Percentiles rank a stretch among this genome's conserved stretches.
These are phyloP conservation scores for Machimus rusticus DNA, from an alignment of 2,888 invertebrate species.

Conservation along the genomic window DNA sequence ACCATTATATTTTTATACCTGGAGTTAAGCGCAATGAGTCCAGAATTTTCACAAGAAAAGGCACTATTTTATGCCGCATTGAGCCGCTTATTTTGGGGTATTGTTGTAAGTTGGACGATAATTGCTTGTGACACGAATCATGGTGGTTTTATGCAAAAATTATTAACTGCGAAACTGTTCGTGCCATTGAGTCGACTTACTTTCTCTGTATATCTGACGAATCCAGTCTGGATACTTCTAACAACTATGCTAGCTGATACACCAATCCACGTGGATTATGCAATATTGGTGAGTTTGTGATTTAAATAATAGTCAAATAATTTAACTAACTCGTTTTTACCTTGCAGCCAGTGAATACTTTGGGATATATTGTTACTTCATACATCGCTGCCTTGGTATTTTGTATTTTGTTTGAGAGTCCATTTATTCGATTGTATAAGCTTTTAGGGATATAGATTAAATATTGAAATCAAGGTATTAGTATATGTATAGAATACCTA, in stretches of 20 bases:
- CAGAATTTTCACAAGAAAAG: conserved; percentile 65
- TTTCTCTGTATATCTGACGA: conserved; percentile 76
- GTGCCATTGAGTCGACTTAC: conserved; percentile 74
- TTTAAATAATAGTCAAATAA: not conserved
- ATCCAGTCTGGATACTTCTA: conserved; percentile 64
- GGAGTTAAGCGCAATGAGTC: conserved; percentile 70
- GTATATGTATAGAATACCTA: no score
- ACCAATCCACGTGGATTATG: conserved; percentile 48
- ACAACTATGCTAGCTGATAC: conserved; percentile 52
- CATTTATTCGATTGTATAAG: conserved; percentile 45
- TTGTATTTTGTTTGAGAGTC: conserved; percentile 48
- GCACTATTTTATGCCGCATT: conserved; percentile 72
- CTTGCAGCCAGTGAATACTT: conserved; percentile 33
- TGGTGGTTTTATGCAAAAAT: conserved; percentile 64
- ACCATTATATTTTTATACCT: conserved; percentile 69
- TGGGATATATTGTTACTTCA: conserved; percentile 41
- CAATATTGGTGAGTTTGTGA: conserved; percentile 2
- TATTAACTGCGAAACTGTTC: conserved; percentile 61
- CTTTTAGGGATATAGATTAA: not conserved
- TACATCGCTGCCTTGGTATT: conserved; percentile 43
- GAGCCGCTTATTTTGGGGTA: conserved; percentile 73
- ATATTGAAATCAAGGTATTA: no score
- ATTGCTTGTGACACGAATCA: conserved; percentile 73
- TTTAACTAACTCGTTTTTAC: not conserved
- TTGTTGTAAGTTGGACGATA: conserved; percentile 73